Evolutionary conservation across 2,888 invertebrate genomes (phyloP), one percentile per base, ranked within the genome.

Genomic region (Spodoptera picta): DNA sequence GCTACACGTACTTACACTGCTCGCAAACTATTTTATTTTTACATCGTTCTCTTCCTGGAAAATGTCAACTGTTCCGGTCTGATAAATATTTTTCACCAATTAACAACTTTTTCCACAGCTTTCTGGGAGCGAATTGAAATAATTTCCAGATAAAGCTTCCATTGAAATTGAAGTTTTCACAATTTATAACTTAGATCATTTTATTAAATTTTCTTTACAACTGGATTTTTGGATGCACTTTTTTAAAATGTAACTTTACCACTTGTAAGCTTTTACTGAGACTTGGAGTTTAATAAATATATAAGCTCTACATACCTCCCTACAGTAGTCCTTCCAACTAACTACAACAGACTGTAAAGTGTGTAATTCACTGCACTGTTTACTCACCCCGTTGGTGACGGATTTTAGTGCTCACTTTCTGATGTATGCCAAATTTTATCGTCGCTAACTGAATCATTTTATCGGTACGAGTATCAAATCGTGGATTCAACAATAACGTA

Each of bases 391-490:
- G 90, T 81, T 83, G 90, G 85, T 86, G 89, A 83, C 90, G 89
- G 85, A 86, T 84, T 91, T 91, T 93, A 91, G 90, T 92, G 92
- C 90, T 90, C 92, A 94, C 94, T 93, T 93, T 95, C 90, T 92
- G 91, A 83, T 92, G 95, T 90, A 95, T 96, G 94, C 95, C 95
- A 92, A 95, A 96, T 95, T 95, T 95, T 86, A 95, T 95, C 87
- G 95, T 95, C 90, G 95, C 95, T 94, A 96, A 95, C 93, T 95
- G 95, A 95, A 95, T 95, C 96, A 95, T 96, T 79, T 73, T 92
- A 90, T 95, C 79, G 82, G 75, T 79, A 79, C 77, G 74, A 79
- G 65, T 77, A 74, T 80, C 77, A 65, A 80, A 75, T 73, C 81
- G 68, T 79, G 75, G 68, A 67, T 71, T 72, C 67, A 77, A 81